Conservation (phyloP, 2,888 invertebrate species). For the Leistus spinibarbis region DNA sequence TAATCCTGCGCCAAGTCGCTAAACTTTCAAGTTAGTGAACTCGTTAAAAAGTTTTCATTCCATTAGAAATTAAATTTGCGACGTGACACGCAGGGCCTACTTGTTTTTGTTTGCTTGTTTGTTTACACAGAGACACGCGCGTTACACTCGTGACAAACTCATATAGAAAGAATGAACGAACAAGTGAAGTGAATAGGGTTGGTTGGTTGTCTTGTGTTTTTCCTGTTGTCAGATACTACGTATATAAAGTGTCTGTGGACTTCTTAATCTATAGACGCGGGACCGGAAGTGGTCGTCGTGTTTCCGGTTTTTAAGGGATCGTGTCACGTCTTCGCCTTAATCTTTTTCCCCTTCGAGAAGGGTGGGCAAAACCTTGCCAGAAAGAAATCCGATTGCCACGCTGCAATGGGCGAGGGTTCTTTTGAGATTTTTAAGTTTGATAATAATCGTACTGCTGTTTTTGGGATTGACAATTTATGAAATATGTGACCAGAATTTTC, state of each 20-base stretch:
- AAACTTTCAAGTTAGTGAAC: slow-evolving; percentile 9
- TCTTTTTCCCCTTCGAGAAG: not conserved
- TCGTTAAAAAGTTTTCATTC: slow-evolving; percentile 35
- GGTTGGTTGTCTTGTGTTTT: not conserved
- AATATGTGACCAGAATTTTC: not conserved
- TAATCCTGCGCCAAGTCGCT: not conserved
- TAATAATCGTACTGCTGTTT: not conserved
- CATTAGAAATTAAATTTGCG: slow-evolving; percentile 32
- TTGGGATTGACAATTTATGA: not conserved
- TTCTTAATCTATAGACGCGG: not conserved
- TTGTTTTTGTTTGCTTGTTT: slow-evolving; percentile 10
- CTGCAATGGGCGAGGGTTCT: not conserved
- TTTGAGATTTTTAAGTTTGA: not conserved
- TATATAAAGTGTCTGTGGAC: not conserved
- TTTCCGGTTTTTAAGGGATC: slow-evolving; percentile 28
- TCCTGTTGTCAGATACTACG: not conserved
- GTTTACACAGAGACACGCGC: not conserved
- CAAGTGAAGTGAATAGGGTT: not conserved
- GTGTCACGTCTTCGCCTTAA: not conserved
- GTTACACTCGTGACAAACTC: not conserved
- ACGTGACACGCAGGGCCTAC: not conserved
- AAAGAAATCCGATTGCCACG: not conserved
- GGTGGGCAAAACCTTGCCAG: not conserved
- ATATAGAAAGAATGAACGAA: not conserved
- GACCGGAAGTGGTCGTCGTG: slow-evolving; percentile 14